Evolutionary conservation across 2,888 invertebrate genomes (phyloP).

Genomic region (Amblyjoppa fuscipennis): DNA sequence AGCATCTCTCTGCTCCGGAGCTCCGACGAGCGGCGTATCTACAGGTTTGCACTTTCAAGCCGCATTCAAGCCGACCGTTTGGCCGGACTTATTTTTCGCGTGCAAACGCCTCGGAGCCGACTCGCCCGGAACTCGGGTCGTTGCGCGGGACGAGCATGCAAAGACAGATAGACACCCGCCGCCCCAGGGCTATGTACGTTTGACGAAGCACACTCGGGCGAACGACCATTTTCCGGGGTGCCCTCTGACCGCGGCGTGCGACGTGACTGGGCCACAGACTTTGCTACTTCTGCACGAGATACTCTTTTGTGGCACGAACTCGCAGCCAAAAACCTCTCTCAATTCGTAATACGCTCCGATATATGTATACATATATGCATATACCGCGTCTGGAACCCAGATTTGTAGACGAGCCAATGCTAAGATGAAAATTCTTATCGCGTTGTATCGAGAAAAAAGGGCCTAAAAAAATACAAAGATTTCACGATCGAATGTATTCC

Average conservation of each 20-base stretch:
- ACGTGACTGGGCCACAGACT: slow-evolving; percentile 26
- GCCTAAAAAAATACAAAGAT: not conserved
- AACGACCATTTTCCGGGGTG: slow-evolving; percentile 31
- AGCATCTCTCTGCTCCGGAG: slow-evolving; percentile 41
- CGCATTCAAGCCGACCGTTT: slow-evolving; percentile 71
- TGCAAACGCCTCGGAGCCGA: slow-evolving; percentile 68
- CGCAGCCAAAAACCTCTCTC: slow-evolving; percentile 78
- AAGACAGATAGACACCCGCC: slow-evolving; percentile 43
- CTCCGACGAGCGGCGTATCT: slow-evolving; percentile 44
- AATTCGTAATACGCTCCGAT: slow-evolving; percentile 80
- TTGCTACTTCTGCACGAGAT: slow-evolving; percentile 10
- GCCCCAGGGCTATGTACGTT: slow-evolving; percentile 63
- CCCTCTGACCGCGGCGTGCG: slow-evolving; percentile 2
- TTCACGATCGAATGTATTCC: slow-evolving; percentile 1
- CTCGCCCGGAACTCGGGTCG: slow-evolving; percentile 20
- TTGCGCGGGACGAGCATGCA: slow-evolving; percentile 37
- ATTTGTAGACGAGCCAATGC: not conserved
- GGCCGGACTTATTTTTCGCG: slow-evolving; percentile 79
- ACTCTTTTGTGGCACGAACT: slow-evolving; percentile 77
- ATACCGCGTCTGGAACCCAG: slow-evolving; percentile 65
- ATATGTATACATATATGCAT: slow-evolving; percentile 73
- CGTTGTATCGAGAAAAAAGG: not conserved
- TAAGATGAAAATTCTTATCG: not conserved
- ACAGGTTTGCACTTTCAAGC: slow-evolving; percentile 50
- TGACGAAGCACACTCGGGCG: slow-evolving; percentile 33